Evolutionary conservation across 2,888 invertebrate species (phyloP), one percentile per base, ranked within the genome.

Genomic region (Rhagophthalmus giganteus): DNA sequence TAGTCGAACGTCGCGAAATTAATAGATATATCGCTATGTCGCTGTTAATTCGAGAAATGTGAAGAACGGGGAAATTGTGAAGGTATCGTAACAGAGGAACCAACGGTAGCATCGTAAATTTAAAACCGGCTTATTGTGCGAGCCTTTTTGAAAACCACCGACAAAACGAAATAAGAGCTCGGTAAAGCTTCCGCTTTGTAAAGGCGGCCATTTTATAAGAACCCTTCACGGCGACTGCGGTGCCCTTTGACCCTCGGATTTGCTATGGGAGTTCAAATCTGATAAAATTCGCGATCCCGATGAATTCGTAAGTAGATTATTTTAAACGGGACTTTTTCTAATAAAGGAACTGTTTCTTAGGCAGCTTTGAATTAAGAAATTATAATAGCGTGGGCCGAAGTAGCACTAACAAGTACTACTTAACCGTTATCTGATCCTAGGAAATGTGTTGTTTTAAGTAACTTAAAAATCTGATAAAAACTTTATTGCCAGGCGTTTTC

Each of bases 161-260:
- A 60, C 57, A 60, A 58, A 58, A 58, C 54, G 60, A 54, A 60
- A 56, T 60, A 60, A 57, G 55, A 60, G 59, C 53, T 56, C 35
- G 38, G 55, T 50, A 58, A 60, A 60, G 56, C 55, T 54, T 46
- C 60, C 56, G 56, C 56, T 55, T 58, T 60, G 54, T 56, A 60
- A 57, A 52, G 57, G 56, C 54, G 54, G 55, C 56, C 55, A 54
- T 58, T 56, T 56, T 51, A 48, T 57, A 57, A 60, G 60, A 57
- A 56, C 60, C 60, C 60, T 60, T 60, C 58, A 56, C 47, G 40
- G 48, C 44, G 47, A 52, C 38, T 39, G 57, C 60, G 60, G 60
- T 55, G 40, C 55, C 48, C 60, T 60, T 60, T 60, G 60, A 60
- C 58, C 54, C 56, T 47, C 32, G 37, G 14, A 52, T 49, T 50